Evolutionary conservation across 2,113 vertebrate genomes (phyloP).

Genomic region (Xenopus tropicalis): DNA sequence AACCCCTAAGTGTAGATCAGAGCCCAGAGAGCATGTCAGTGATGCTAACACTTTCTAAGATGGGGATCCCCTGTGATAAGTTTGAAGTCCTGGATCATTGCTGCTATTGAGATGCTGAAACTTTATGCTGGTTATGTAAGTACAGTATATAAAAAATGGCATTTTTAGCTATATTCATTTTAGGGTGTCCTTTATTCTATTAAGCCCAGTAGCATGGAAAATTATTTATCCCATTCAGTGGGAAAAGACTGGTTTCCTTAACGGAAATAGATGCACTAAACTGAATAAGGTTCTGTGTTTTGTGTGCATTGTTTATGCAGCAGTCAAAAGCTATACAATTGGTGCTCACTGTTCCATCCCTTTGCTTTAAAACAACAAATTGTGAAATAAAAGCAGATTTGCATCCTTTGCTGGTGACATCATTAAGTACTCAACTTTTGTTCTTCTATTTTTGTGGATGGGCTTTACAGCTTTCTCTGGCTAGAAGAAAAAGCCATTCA

Average conservation of each 20-base stretch:
- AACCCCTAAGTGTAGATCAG: too few relatives aligned
- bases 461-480: slow-evolving; percentile 16
- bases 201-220: too few relatives aligned
- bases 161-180: too few relatives aligned
- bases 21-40: too few relatives aligned
- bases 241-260: neutral
- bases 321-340: slow-evolving; percentile 3
- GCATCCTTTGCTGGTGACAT: slow-evolving; percentile 27
- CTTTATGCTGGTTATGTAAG: too few relatives aligned
- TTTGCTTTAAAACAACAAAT: slow-evolving; percentile 14
- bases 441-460: slow-evolving; percentile 15
- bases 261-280: neutral
- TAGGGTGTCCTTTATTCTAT: too few relatives aligned
- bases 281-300: neutral
- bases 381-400: slow-evolving; percentile 18
- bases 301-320: slow-evolving; percentile 10
- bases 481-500: slow-evolving; percentile 1
- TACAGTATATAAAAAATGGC: too few relatives aligned
- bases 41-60: too few relatives aligned
- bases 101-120: too few relatives aligned
- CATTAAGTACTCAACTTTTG: slow-evolving; percentile 17
- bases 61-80: too few relatives aligned
- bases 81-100: too few relatives aligned
- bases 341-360: slow-evolving; percentile 18
- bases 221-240: neutral